Percentiles rank a stretch among this genome's conserved stretches.
phyloP scores from a whole-genome alignment of 1,140 invertebrate genomes.

The Ctenoplectra terminalis region DNA sequence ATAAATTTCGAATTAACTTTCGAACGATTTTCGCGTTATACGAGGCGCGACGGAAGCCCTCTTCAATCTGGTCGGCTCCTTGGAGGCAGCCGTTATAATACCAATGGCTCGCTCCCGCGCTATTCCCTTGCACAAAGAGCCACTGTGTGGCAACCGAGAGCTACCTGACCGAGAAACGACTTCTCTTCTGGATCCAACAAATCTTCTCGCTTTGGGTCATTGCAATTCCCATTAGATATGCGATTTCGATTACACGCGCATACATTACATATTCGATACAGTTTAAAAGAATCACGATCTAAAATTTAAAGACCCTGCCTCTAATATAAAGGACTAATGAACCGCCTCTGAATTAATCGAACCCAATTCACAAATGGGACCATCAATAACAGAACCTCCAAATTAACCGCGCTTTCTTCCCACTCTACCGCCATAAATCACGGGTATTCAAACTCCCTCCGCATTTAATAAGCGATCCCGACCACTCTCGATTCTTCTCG shows the following conservation, averaged over 20 bases:
- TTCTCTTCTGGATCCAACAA: too few species aligned
- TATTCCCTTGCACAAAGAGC: not conserved
- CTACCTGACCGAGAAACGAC: not conserved
- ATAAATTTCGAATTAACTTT: slow-evolving; percentile 80
- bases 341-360: slow-evolving; percentile 27
- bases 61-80: slow-evolving; percentile 60
- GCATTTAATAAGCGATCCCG: slow-evolving; percentile 2
- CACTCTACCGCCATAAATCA: slow-evolving; percentile 29
- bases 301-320: not conserved
- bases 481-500: slow-evolving; percentile 6
- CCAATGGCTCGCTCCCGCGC: slow-evolving; percentile 41
- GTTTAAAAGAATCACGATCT: not conserved
- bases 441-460: slow-evolving; percentile 3
- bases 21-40: slow-evolving; percentile 70
- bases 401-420: slow-evolving; percentile 24
- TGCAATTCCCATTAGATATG: not conserved
- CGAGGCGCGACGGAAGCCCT: slow-evolving; percentile 64
- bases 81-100: slow-evolving; percentile 55
- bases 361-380: slow-evolving; percentile 1
- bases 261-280: not conserved
- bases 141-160: not conserved
- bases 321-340: not conserved
- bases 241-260: not conserved
- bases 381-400: slow-evolving; percentile 12
- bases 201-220: not conserved